Evolutionary conservation across 2,113 vertebrate species (phyloP).

Genomic region (Tretioscincus oriximinensis): DNA sequence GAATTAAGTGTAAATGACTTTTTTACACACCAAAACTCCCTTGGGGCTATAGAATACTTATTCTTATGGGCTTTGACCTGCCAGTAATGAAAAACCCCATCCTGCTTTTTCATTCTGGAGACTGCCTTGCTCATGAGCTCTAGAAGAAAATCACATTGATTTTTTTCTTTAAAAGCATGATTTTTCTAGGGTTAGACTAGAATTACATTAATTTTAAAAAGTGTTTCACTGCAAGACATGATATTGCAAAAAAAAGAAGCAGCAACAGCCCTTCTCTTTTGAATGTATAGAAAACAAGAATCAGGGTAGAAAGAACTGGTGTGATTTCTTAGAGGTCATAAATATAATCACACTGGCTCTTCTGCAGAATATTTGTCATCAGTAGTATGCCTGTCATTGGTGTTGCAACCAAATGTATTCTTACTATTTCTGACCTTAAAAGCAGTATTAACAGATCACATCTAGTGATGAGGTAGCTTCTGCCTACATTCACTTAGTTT

Average conservation of each 20-base stretch:
- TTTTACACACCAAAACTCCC: background rate
- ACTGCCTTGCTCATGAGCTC: slow-evolving; percentile 5
- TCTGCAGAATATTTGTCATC: rapidly evolving
- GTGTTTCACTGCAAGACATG: slow-evolving; percentile 32
- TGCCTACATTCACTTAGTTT: background rate
- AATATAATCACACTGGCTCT: background rate
- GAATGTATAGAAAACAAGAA: background rate
- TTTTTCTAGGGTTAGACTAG: slow-evolving; percentile 60
- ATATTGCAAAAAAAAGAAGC: slow-evolving; percentile 17
- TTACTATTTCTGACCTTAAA: background rate
- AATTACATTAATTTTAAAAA: slow-evolving; percentile 54
- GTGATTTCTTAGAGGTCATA: background rate
- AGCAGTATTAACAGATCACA: background rate
- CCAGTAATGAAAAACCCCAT: slow-evolving; percentile 22
- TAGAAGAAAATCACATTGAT: slow-evolving; percentile 46
- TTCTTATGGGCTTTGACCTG: slow-evolving; percentile 5
- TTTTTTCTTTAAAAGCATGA: slow-evolving; percentile 40
- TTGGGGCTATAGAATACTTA: slow-evolving; percentile 2
- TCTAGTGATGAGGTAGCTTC: background rate
- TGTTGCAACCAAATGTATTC: background rate
- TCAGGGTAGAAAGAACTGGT: background rate
- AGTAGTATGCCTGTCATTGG: rapidly evolving
- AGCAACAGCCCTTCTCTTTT: slow-evolving; percentile 56
- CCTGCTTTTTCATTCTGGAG: slow-evolving; percentile 15
- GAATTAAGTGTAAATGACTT: background rate